Conservation (phyloP, 1,140 invertebrate species). For the Brachionus manjavacas region DNA sequence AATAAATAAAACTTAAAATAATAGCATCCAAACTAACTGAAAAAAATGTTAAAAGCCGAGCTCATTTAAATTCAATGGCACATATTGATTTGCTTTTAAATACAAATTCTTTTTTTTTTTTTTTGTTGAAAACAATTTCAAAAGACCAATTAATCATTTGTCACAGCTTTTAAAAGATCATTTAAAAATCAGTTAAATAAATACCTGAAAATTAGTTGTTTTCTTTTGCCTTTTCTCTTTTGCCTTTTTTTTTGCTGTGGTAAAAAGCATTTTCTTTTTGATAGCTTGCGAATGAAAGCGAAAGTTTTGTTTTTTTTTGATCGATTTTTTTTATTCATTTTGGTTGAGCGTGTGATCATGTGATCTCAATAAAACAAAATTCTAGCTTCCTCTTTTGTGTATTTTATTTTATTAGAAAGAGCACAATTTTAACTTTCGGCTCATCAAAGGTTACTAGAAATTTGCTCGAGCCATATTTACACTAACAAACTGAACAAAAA, state of each 20-base stretch:
- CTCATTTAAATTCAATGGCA: constrained; percentile 13
- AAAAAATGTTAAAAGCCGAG: constrained; percentile 10
- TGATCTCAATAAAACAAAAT: constrained; percentile 27
- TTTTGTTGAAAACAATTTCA: background rate
- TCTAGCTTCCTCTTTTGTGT: background rate
- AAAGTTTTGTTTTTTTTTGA: constrained; percentile 8
- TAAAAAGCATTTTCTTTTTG: background rate
- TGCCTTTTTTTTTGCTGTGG: background rate
- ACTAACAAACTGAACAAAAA: background rate
- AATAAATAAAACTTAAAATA: background rate
- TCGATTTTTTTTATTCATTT: background rate
- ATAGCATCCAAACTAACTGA: background rate
- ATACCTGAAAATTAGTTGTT: background rate
- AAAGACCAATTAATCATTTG: background rate
- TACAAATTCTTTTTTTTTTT: background rate
- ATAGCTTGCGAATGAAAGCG: background rate
- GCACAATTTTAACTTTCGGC: background rate
- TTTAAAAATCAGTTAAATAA: constrained; percentile 12
- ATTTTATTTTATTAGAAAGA: constrained; percentile 13
- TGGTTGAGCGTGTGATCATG: constrained; percentile 17
- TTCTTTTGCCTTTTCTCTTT: too few species aligned
- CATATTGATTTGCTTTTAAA: background rate
- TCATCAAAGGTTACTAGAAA: background rate
- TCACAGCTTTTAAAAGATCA: constrained; percentile 19
- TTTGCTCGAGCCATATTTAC: background rate